Conservation (phyloP, 2,113 vertebrate genomes). For the Ictidomys tridecemlineatus region DNA sequence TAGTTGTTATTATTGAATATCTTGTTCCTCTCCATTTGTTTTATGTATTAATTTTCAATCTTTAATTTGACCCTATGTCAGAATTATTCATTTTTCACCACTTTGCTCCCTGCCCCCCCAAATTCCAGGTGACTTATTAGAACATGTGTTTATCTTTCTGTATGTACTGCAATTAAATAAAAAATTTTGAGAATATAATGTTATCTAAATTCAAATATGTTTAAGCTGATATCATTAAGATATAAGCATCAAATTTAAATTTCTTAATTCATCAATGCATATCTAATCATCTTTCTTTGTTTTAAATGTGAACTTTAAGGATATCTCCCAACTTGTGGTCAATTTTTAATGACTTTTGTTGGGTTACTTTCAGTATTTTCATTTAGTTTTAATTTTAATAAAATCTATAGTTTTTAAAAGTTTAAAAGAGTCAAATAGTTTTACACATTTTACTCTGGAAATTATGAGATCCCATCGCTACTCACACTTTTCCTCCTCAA, state of each 20-base stretch:
- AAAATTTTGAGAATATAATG: not conserved
- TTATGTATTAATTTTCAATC: not conserved
- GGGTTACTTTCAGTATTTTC: not conserved
- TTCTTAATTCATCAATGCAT: not conserved
- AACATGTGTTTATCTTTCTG: not conserved
- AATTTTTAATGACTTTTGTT: not conserved
- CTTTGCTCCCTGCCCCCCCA: not conserved
- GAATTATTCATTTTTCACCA: not conserved
- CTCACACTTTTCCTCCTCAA: not conserved
- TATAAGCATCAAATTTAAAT: not conserved
- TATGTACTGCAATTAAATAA: not conserved
- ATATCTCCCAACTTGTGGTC: not conserved
- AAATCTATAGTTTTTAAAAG: not conserved
- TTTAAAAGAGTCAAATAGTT: not conserved
- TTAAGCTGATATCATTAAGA: not conserved
- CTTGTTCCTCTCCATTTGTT: not conserved
- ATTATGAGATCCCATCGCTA: too few species aligned
- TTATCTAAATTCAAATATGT: not conserved
- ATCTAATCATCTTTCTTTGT: not conserved
- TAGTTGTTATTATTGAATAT: not conserved
- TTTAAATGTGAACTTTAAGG: not conserved
- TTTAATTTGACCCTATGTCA: not conserved
- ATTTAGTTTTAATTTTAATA: conserved; percentile 2
- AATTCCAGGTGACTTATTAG: not conserved
- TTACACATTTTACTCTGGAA: not conserved